These are phyloP conservation scores for Alethe castanea DNA, from an alignment of 2,113 vertebrate genomes.

Conservation along the genomic window DNA sequence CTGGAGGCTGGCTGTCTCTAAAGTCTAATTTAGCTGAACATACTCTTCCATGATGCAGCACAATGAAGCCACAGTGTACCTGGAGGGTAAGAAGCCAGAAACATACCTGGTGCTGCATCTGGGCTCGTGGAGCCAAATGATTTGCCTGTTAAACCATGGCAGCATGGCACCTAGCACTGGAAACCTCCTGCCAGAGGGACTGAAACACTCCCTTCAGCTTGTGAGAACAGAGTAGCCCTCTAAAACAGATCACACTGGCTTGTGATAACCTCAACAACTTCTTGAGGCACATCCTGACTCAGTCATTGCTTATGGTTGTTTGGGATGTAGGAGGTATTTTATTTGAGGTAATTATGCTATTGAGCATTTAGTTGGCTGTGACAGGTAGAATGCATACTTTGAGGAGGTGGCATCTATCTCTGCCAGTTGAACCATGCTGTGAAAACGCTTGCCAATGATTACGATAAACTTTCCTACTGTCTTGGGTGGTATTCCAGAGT, in stretches of 20 bases:
- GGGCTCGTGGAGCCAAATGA: neutral
- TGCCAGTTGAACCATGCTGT: neutral
- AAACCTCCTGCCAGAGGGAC: neutral
- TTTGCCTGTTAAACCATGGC: neutral
- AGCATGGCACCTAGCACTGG: neutral
- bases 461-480: neutral
- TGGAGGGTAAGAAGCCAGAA: neutral
- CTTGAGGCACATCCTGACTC: neutral
- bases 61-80: neutral
- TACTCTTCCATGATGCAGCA: neutral
- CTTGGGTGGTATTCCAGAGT: neutral
- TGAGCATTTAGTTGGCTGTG: conserved; percentile 20
- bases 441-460: neutral
- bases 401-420: conserved; percentile 30
- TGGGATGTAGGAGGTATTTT: neutral
- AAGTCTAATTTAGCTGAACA: neutral
- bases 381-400: conserved; percentile 10
- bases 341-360: neutral
- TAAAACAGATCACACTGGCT: neutral
- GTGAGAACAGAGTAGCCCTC: neutral
- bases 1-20: neutral
- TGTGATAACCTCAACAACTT: neutral
- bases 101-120: neutral
- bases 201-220: neutral
- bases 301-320: neutral